A percentile compares a stretch with the other conserved stretches of the same genome.
These are phyloP conservation scores for Oligia fasciuncula DNA, from an alignment of 2,888 invertebrate genomes.

Conservation along the genomic window DNA sequence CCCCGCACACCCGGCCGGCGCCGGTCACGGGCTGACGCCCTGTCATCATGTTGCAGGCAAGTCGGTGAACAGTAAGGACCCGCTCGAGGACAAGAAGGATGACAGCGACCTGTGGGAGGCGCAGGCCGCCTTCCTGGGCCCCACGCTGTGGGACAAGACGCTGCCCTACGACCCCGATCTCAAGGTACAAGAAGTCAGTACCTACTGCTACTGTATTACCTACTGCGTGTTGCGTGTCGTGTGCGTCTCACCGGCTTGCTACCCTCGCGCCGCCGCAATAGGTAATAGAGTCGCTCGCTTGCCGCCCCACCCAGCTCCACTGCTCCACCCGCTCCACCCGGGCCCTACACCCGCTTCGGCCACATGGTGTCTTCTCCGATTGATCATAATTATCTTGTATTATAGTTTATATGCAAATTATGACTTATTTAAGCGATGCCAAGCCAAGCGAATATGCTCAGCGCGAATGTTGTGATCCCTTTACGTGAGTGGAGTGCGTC, in stretches of 20 bases:
- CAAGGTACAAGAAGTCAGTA: conserved; percentile 95
- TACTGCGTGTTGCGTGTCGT: conserved; percentile 83
- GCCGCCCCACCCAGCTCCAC: conserved; percentile 32
- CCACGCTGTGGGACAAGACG: conserved; percentile 98
- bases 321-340: conserved; percentile 34
- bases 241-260: conserved; percentile 73
- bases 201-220: conserved; percentile 85
- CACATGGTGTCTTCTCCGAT: conserved; percentile 47
- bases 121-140: conserved; percentile 98
- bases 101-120: conserved; percentile 97
- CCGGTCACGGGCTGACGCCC: conserved; percentile 77
- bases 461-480: conserved; percentile 55
- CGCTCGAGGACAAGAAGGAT: conserved; percentile 93
- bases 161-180: conserved; percentile 97
- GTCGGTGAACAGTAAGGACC: conserved; percentile 91
- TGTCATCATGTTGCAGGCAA: conserved; percentile 90
- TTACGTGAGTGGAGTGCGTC: conserved; percentile 41
- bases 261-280: conserved; percentile 74
- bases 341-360: conserved; percentile 49
- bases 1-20: conserved; percentile 48
- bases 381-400: conserved; percentile 48
- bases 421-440: conserved; percentile 54
- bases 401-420: conserved; percentile 42
- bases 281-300: conserved; percentile 81
- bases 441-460: conserved; percentile 65